These are phyloP conservation scores for Lepilemur septentrionalis DNA, from an alignment of 2,797 vertebrate genomes.

Conservation along the genomic window DNA sequence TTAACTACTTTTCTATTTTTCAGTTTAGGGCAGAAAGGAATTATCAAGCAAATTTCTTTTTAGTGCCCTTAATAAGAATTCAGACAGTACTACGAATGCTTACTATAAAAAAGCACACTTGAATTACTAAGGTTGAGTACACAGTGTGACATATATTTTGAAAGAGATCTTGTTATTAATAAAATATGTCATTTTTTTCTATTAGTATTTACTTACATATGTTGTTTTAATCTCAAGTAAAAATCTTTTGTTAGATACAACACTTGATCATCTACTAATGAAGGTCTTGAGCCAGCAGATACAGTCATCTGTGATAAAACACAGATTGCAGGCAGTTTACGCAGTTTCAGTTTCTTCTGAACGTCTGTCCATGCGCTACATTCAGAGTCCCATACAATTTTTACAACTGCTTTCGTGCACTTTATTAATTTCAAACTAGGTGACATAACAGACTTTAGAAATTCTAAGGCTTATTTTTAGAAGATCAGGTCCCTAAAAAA, in stretches of 20 bases:
- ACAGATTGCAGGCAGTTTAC: neutral
- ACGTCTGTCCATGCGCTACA: neutral
- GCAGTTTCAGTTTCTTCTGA: neutral
- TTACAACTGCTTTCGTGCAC: neutral
- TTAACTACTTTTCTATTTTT: constrained; percentile 24
- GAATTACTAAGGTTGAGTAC: neutral
- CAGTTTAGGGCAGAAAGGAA: neutral
- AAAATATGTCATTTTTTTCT: neutral
- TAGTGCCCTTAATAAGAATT: neutral
- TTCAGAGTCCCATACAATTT: neutral
- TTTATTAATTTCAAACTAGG: constrained; percentile 42
- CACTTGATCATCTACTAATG: neutral
- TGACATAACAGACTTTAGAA: neutral
- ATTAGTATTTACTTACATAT: neutral
- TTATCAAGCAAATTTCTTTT: neutral
- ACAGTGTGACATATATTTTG: neutral
- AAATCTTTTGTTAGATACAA: neutral
- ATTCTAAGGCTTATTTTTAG: constrained; percentile 32
- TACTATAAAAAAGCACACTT: neutral
- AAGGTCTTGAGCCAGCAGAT: neutral
- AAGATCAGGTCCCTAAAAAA: constrained; percentile 27
- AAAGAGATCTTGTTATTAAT: constrained; percentile 19
- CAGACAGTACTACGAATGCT: neutral
- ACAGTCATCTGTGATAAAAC: neutral
- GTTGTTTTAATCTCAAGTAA: neutral